Evolutionary conservation across 2,888 invertebrate genomes (phyloP).

Genomic region (Hypsopygia costalis): DNA sequence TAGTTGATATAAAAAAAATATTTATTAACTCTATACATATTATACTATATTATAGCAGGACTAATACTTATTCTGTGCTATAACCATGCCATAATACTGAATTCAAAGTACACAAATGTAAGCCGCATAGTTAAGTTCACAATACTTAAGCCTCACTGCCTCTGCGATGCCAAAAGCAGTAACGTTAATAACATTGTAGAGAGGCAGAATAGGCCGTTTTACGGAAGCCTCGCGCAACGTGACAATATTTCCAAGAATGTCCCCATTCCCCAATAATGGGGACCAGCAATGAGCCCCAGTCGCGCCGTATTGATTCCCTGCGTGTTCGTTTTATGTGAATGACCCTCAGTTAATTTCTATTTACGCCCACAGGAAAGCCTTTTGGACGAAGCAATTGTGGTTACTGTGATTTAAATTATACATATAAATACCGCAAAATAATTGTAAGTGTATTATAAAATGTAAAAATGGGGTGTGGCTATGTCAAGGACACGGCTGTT

Average conservation of each 20-base stretch:
- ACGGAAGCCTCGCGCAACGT: conserved; percentile 32
- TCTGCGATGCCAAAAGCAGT: conserved; percentile 25
- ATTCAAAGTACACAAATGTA: too few relatives aligned
- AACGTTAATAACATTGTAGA: conserved; percentile 43
- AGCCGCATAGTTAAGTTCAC: too few relatives aligned
- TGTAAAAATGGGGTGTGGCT: too few relatives aligned
- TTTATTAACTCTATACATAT: too few relatives aligned
- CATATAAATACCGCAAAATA: too few relatives aligned
- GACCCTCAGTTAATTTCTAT: conserved; percentile 39
- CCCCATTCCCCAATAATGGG: conserved; percentile 33
- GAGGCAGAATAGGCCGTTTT: conserved; percentile 39
- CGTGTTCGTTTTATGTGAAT: conserved; percentile 36
- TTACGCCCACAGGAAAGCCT: conserved; percentile 29
- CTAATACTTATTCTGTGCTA: too few relatives aligned
- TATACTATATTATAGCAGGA: too few relatives aligned
- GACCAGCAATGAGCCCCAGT: conserved; percentile 23
- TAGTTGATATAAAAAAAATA: too few relatives aligned
- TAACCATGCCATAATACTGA: too few relatives aligned
- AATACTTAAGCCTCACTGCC: too few relatives aligned
- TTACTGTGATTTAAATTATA: conserved; percentile 21
- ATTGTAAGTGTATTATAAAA: conserved; percentile 7
- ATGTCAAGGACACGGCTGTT: too few relatives aligned
- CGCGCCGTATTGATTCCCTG: conserved; percentile 39
- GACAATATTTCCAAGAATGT: conserved; percentile 44
- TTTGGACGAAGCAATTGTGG: conserved; percentile 35